Percentiles rank a stretch among this genome's conserved stretches.
Evolutionary conservation across 2,113 vertebrate genomes (phyloP).

Genomic region (Zingel zingel): DNA sequence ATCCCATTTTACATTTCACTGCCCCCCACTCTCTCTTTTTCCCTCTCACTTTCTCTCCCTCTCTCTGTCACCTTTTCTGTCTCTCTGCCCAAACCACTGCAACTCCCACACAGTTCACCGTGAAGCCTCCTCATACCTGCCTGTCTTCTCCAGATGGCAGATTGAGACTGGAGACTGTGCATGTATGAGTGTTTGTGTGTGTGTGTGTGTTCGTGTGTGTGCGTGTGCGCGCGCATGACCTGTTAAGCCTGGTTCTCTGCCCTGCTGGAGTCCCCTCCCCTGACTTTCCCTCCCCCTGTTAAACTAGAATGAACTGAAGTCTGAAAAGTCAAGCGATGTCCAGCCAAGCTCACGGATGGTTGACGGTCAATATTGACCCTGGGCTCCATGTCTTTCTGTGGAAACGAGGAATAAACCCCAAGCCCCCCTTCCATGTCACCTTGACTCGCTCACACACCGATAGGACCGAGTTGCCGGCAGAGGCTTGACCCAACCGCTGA

Average conservation of each 20-base stretch:
- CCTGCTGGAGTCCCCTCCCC: constrained; percentile 25
- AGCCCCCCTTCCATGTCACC: constrained; percentile 58
- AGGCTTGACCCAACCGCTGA: constrained; percentile 69
- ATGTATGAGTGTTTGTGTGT: constrained; percentile 9
- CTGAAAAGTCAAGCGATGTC: constrained; percentile 72
- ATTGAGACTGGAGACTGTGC: constrained; percentile 15
- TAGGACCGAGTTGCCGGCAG: constrained; percentile 46
- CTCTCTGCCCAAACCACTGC: constrained; percentile 57
- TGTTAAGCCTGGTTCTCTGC: constrained; percentile 37
- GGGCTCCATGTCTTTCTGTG: constrained; percentile 71
- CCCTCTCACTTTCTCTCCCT: constrained; percentile 48
- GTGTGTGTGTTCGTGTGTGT: constrained; percentile 6
- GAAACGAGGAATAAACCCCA: constrained; percentile 57
- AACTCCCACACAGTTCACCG: constrained; percentile 68
- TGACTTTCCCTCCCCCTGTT: constrained; percentile 31
- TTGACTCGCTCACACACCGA: constrained; percentile 56
- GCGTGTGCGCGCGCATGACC: background rate
- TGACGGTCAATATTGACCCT: constrained; percentile 82
- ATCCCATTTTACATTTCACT: constrained; percentile 56
- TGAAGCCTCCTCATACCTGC: constrained; percentile 59
- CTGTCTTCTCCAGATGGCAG: constrained; percentile 56
- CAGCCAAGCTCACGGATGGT: constrained; percentile 79
- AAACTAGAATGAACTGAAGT: constrained; percentile 60
- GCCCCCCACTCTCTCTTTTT: constrained; percentile 40
- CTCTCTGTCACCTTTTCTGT: constrained; percentile 61